phyloP scores from a whole-genome alignment of 2,113 vertebrate species.

The Spilogale gracilis region DNA sequence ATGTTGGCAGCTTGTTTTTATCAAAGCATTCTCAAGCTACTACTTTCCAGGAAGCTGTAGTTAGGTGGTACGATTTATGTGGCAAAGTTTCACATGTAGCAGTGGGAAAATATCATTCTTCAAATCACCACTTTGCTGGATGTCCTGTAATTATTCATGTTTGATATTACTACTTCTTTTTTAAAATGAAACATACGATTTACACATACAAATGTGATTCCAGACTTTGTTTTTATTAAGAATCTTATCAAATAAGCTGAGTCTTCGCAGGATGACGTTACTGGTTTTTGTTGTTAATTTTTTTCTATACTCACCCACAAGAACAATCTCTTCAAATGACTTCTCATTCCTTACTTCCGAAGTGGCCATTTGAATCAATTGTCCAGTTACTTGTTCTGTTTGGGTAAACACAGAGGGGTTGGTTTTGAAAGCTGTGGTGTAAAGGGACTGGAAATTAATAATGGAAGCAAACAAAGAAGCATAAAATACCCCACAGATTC shows the following conservation, averaged over 20 bases:
- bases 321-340: not conserved
- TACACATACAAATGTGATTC: not conserved
- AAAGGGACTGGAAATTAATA: not conserved
- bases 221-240: not conserved
- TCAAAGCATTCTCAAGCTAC: constrained; percentile 35
- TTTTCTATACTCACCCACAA: not conserved
- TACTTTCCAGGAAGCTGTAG: constrained; percentile 7
- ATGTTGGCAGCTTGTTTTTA: constrained; percentile 55
- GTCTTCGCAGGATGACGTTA: not conserved
- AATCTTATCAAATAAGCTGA: not conserved
- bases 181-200: not conserved
- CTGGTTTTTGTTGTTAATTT: not conserved
- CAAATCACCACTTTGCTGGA: not conserved
- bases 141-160: not conserved
- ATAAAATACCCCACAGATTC: not conserved
- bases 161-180: not conserved
- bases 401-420: not conserved
- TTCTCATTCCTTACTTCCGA: not conserved
- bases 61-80: not conserved
- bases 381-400: not conserved
- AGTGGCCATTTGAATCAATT: not conserved
- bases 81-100: not conserved
- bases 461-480: not conserved
- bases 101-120: not conserved
- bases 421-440: not conserved